phyloP scores from a whole-genome alignment of 2,888 invertebrate genomes.

The Nysson spinosus region DNA sequence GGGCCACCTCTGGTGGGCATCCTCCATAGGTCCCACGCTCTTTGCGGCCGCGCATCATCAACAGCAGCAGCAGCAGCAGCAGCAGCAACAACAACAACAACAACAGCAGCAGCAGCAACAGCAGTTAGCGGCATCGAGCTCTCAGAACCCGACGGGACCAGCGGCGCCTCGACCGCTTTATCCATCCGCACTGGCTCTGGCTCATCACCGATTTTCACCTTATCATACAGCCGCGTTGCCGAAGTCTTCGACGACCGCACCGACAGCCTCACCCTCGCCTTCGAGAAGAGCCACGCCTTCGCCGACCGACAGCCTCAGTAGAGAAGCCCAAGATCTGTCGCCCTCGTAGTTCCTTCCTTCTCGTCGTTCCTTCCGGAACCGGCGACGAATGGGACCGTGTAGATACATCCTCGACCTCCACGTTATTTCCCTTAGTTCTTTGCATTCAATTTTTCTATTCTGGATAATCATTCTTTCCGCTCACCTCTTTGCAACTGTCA shows the following conservation, averaged over 20 bases:
- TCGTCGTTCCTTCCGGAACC: neutral
- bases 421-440: too few relatives aligned
- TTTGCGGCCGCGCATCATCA: constrained; percentile 78
- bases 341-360: constrained; percentile 70
- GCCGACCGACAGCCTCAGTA: constrained; percentile 74
- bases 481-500: neutral
- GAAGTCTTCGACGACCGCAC: constrained; percentile 67
- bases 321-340: constrained; percentile 74
- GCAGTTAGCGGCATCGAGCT: constrained; percentile 79
- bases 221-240: constrained; percentile 70
- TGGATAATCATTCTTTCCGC: too few relatives aligned
- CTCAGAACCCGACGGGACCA: constrained; percentile 67
- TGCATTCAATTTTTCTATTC: too few relatives aligned
- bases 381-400: too few relatives aligned
- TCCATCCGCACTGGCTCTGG: constrained; percentile 71
- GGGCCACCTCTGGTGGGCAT: constrained; percentile 75
- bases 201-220: constrained; percentile 77
- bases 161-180: constrained; percentile 74
- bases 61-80: constrained; percentile 78
- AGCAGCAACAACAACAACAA: constrained; percentile 78
- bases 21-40: constrained; percentile 74
- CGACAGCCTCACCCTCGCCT: constrained; percentile 70
- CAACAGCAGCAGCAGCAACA: constrained; percentile 81
- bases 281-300: constrained; percentile 73
- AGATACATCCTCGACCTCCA: too few relatives aligned